Base-by-base conservation (phyloP, 2,888 invertebrate genomes). In the Pristionchus exspectatus region DNA sequence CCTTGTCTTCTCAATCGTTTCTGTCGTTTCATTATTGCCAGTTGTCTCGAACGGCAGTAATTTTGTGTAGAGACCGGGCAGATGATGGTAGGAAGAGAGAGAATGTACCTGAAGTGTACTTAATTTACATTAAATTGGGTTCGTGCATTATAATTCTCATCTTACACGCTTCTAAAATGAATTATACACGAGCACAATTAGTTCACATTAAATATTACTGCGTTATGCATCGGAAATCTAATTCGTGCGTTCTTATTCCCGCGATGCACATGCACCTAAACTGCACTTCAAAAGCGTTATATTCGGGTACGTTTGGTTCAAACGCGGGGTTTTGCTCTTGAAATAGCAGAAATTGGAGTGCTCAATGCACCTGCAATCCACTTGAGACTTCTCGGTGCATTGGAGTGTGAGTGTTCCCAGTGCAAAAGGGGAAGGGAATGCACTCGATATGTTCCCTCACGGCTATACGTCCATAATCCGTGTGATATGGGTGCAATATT, bases 1-100 rank as follows among this genome's bases (percentile, higher is more conserved):
- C 72, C 2, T 38, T 33, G 72, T 3, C 38, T 74, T 30, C 18
- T 74, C 72, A 16, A 5, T 74, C 5, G 30, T 33, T 12, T 74
- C 72, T 4, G 72, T 18, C 21, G 74, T 38, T 21, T 24, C n/a
- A n/a, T 84, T 84, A 3, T 81, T 81, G 9, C 4, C 5, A 24
- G 18, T 27, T 21, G 54, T 56, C 44, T 84, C 84, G n/a, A 30
- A 56, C 0, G 86, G 86, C 44, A 21, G 30, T 9, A 86, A n/a
- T 38, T 66, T 86, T 0, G 66, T 10, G 38, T 86, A 86, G 66
- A 86, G 59, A 38, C 86, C 86, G 3, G 86, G 86, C 38, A 63
- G 12, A n/a, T 66, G 33, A 1, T 38, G 3, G 66, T 86, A 86
- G 14, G 86, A 86, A 14, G 63, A 86, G 30, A 86, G 86, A 16